Base-by-base conservation (phyloP, 2,888 invertebrate species). In the Thumatha senex region DNA sequence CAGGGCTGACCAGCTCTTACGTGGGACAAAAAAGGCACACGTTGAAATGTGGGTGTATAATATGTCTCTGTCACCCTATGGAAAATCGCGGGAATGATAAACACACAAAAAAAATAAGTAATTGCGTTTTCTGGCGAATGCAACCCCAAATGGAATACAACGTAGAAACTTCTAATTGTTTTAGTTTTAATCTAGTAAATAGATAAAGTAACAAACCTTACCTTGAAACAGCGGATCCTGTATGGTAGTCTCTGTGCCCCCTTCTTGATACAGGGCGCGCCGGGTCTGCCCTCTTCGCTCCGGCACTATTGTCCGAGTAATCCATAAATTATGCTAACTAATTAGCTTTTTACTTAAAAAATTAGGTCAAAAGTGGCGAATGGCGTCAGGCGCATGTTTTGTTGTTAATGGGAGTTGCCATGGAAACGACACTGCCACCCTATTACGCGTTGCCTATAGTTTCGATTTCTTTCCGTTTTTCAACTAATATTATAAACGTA, bases 221-320 rank as follows among this genome's bases (percentile, higher is more conserved):
- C 90, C 87, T 82, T 14, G 89, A 82, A 13, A 85, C 58, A 24
- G 81, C 80, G 0, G 89, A 86, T 0, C 83, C 82, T 54, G 77
- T 80, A 50, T 85, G 82, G 49, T 83, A 85, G 35, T 91, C 90
- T 18, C 88, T 69, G 48, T 83, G 86, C 0, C 90, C 91, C 1
- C 89, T 63, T 48, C 91, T 79, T 30, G 91, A 91, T 29, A 90
- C 80, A 0, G 90, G 90, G 2, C 90, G 72, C 3, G 80, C 62
- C n/a, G 75, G 77, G 54, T 83, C 84, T 15, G 77, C 51, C 48
- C 84, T 76, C 48, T 80, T 79, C 43, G 74, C 72, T 61, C 78
- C 82, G 61, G 73, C 74, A 35, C 79, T 84, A 65, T 78, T 77
- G 50, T 88, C 90, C 56, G 86, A 84, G 85, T 78, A 90, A 88